phyloP scores from a whole-genome alignment of 2,113 vertebrate species.

The Triplophysa rosa region DNA sequence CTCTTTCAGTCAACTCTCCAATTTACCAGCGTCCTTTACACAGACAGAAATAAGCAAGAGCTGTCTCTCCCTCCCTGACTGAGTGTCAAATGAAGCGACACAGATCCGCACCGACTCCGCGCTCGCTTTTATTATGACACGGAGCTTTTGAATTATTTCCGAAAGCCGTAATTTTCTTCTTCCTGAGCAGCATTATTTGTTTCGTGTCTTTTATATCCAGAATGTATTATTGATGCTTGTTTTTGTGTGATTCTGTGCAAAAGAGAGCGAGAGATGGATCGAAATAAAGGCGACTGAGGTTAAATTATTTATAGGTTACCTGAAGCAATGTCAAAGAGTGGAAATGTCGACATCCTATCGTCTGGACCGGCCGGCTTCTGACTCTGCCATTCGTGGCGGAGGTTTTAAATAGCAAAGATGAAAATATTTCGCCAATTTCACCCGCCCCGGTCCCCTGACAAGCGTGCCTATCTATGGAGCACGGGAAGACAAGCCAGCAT shows the following conservation, averaged over 20 bases:
- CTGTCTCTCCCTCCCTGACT: conserved; percentile 6
- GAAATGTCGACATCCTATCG: conserved; percentile 41
- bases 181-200: background rate
- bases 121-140: background rate
- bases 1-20: conserved; percentile 39
- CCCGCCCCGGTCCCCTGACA: background rate
- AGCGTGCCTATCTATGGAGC: background rate
- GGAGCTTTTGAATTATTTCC: conserved; percentile 18
- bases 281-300: conserved; percentile 5
- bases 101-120: conserved; percentile 32
- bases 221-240: background rate
- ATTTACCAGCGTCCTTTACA: conserved; percentile 19
- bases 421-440: conserved; percentile 40
- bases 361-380: conserved; percentile 18
- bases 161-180: background rate
- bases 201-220: background rate
- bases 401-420: conserved; percentile 47
- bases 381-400: background rate
- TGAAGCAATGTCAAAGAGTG: conserved; percentile 50
- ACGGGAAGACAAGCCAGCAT: conserved; percentile 28
- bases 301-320: conserved; percentile 55
- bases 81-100: conserved; percentile 40
- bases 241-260: background rate
- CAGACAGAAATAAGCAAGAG: conserved; percentile 49
- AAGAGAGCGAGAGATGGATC: background rate